Conservation (phyloP, 1,140 invertebrate species). For the Pristionchus pacificus region DNA sequence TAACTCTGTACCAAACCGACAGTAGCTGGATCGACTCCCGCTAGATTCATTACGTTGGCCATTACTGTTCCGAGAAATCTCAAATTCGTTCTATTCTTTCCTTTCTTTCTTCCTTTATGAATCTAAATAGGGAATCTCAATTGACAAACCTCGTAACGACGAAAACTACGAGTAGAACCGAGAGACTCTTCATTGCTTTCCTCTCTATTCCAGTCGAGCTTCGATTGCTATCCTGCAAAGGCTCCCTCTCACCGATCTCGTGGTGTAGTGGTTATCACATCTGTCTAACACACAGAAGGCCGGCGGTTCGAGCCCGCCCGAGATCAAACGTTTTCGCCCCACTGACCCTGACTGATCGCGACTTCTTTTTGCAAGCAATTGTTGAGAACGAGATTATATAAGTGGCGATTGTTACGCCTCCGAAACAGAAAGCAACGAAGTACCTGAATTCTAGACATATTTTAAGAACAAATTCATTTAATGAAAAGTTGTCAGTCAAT, state of each 20-base stretch:
- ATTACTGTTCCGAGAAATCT: neutral
- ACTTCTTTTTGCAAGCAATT: neutral
- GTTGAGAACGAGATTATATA: neutral
- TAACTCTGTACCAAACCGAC: neutral
- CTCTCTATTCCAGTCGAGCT: neutral
- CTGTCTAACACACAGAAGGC: slow-evolving; percentile 44
- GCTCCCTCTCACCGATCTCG: neutral
- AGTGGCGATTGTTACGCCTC: neutral
- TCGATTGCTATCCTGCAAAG: neutral
- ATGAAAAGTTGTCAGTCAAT: no score
- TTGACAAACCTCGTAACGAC: neutral
- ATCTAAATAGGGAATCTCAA: no score
- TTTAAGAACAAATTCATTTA: no score
- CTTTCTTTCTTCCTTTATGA: no score
- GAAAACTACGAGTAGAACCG: neutral
- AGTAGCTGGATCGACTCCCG: neutral
- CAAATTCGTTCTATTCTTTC: no score
- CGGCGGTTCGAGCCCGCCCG: slow-evolving; percentile 43
- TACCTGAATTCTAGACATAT: no score
- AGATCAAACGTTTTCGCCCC: slow-evolving; percentile 24
- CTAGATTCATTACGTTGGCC: neutral
- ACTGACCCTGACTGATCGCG: neutral
- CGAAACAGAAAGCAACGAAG: neutral
- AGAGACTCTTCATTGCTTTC: neutral
- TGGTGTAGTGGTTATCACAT: slow-evolving; percentile 41